Base-by-base conservation (phyloP, 2,888 invertebrate genomes). In the Acleris sparsana region DNA sequence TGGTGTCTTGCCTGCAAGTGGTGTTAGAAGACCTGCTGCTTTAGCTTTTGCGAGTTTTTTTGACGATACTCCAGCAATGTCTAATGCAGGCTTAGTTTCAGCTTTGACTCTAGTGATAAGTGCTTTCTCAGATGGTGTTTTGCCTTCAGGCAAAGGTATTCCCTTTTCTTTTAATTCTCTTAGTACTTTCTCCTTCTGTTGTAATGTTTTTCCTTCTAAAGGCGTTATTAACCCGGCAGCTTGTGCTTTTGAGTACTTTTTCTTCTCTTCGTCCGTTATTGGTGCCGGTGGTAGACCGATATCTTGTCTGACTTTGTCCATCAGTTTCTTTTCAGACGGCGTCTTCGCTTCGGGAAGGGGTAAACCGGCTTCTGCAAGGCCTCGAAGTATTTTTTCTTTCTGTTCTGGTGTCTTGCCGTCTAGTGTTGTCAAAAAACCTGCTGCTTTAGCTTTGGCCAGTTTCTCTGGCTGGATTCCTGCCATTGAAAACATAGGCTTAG, bases 41-140 rank as follows among this genome's bases (percentile, higher is more conserved):
- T 46, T 46, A 6, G 46, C 46, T 46, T 46, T 46, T 7, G 17
- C n/a, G n/a, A 46, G 16, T 17, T n/a, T 46, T 17, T 46, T 39
- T 17, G 33, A 48, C 48, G 1, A 57, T 18, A 53, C 25, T 29
- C 59, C 48, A n/a, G 46, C 18, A 18, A 39, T 18, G 13, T 33
- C 25, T 13, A 56, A 48, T 13, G 46, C 7, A n/a, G 46, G 46
- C 5, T 62, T 52, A n/a, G 44, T 39, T 62, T 57, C 53, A 17
- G 66, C 51, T 13, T 72, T 62, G 5, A 77, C 66, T 70, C 76
- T 78, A 9, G 72, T 70, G 6, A 76, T 72, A 2, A 77, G 22
- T 46, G 72, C 69, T 52, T 73, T 76, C 48, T 80, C 83, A 0
- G 83, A 84, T 0, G 72, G 18, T 2, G 82, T 79, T 73, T 77